phyloP scores from a whole-genome alignment of 2,888 invertebrate species.

The Machimus rusticus region DNA sequence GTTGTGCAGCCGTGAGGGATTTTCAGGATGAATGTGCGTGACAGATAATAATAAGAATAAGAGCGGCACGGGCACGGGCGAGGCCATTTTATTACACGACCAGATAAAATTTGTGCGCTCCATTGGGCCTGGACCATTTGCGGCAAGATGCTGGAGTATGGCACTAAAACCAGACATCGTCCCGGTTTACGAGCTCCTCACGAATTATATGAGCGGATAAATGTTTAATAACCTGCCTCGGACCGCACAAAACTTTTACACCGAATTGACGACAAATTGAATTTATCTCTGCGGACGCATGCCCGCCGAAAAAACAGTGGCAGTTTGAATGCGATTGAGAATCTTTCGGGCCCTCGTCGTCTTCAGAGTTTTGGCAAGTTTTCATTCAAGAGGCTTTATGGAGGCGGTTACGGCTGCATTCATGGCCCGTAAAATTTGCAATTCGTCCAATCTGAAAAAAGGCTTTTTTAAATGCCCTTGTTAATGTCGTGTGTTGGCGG shows the following conservation, averaged over 20 bases:
- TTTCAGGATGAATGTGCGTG: slow-evolving; percentile 39
- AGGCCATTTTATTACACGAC: slow-evolving; percentile 14
- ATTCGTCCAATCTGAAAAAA: neutral
- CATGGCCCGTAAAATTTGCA: neutral
- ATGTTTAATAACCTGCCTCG: slow-evolving; percentile 24
- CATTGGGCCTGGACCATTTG: neutral
- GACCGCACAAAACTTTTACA: slow-evolving; percentile 25
- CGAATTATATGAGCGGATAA: slow-evolving; percentile 38
- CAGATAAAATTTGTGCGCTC: slow-evolving; percentile 2
- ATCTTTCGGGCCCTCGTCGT: neutral
- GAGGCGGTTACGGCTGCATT: neutral
- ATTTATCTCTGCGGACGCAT: slow-evolving; percentile 5
- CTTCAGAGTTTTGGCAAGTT: neutral
- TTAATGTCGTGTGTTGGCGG: neutral
- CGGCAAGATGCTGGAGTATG: neutral
- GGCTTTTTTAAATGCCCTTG: neutral
- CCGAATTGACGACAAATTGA: slow-evolving; percentile 38
- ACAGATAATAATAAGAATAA: slow-evolving; percentile 23
- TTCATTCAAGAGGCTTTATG: neutral
- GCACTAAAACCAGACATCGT: slow-evolving; percentile 11
- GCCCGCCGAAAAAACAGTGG: neutral
- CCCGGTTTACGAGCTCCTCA: slow-evolving; percentile 3
- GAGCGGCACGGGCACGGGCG: slow-evolving; percentile 4
- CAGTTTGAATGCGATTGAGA: neutral
- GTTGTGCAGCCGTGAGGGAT: slow-evolving; percentile 16